Evolutionary conservation across 1,140 invertebrate species (phyloP).

Genomic region (Leptinotarsa undecemlineata): DNA sequence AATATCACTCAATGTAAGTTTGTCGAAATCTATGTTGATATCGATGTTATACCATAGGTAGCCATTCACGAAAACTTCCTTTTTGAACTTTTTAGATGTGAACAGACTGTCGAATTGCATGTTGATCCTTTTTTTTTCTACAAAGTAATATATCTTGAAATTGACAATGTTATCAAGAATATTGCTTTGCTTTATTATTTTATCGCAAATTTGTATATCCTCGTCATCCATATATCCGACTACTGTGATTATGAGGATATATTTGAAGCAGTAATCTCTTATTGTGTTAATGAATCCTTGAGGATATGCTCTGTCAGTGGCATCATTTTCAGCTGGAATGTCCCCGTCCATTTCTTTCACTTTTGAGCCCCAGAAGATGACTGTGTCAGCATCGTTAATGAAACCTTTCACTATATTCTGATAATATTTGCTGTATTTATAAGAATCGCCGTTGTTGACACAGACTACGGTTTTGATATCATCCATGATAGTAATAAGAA

Average conservation of each 20-base stretch:
- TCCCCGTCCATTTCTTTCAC: neutral
- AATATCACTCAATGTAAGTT: neutral
- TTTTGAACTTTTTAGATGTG: neutral
- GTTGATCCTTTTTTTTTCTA: neutral
- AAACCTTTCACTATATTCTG: neutral
- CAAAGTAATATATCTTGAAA: neutral
- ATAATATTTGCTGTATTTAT: neutral
- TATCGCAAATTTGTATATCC: neutral
- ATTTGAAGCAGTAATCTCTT: neutral
- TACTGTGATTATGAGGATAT: neutral
- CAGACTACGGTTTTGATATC: neutral
- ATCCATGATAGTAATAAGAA: neutral
- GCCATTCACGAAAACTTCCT: constrained; percentile 1
- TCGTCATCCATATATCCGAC: neutral
- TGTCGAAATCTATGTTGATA: neutral
- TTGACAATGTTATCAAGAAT: neutral
- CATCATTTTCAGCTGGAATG: neutral
- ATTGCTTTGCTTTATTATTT: neutral
- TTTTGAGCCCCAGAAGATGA: neutral
- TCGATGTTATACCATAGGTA: neutral
- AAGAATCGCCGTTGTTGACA: neutral
- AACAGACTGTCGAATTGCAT: neutral
- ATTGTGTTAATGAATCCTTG: neutral
- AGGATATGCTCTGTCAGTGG: neutral
- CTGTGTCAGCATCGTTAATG: neutral